Evolutionary conservation across 2,113 vertebrate species (phyloP), one percentile per base, ranked within the genome.

Genomic region (Tachysurus fulvidraco): DNA sequence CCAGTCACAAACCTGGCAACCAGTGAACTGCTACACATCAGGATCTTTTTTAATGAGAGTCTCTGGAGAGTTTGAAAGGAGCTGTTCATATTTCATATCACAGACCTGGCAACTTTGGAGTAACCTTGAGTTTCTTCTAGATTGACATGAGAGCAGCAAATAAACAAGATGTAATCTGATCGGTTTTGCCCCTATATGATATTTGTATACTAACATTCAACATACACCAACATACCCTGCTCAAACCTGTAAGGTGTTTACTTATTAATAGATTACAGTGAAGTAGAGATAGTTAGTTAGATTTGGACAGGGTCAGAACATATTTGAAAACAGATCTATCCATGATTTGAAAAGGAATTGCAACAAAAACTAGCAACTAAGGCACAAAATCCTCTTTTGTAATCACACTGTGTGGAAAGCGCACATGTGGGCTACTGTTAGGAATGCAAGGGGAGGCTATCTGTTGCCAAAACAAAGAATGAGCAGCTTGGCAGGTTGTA

Each of bases 401-500:
- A 74, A 85, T 65, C 36, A 9, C 28, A 85, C 71, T 55, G 54
- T 80, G 78, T 59, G 78, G 59, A 50, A n/a, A 85, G 65, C 6
- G 55, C 55, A 62, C 64, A 57, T 88, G 84, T 67, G 50, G 60
- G 65, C 76, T 74, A 80, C 82, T 81, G 78, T 65, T 59, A 25
- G 69, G 85, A 59, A 74, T 60, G 67, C 64, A 23, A 82, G 14
- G 41, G 79, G 62, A 89, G 69, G 80, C 2, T 25, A 30, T 52
- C 79, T 81, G 88, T 90, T 90, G 87, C 79, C 88, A 89, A 87
- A 91, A 90, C 84, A 91, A 86, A 88, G 55, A 65, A 54, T 87
- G 60, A 85, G 79, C 84, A 81, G 57, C 78, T 87, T 84, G 88
- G 77, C 76, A 60, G 7, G 69, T 76, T 81, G n/a, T 54, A 60